Evolutionary conservation across 2,113 vertebrate species (phyloP), one percentile per base, ranked within the genome.

Genomic region (Accipiter virgatus): DNA sequence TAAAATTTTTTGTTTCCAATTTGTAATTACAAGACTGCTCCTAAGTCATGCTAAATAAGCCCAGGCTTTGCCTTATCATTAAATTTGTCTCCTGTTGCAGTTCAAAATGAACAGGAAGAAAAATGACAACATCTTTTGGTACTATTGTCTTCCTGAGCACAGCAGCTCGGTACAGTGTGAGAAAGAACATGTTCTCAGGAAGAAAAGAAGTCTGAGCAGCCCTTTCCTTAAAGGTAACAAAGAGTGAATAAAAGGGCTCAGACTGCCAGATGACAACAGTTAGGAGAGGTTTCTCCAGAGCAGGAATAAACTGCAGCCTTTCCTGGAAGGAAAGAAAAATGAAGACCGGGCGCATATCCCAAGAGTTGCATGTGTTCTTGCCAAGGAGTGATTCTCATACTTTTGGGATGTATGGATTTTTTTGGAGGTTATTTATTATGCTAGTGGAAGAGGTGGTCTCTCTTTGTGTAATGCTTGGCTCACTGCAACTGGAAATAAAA

Each of bases 21-120:
- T 88, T 88, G 67, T 83, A 91, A 92, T 83, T 86, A 81, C 67
- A 84, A 73, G 65, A 81, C 55, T 65, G 16, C 38, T 75, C 59
- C 47, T 61, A 82, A 82, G 66, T 40, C 85, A 79, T 72, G 20
- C 63, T 95, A 92, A 91, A 77, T 58, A 86, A 92, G 23, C 16
- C 73, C n/a, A 53, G 74, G 50, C n/a, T 94, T 84, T 48, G 9
- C 59, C 43, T 82, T 65, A 53, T 84, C 40, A 61, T 72, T 73
- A 87, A 65, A 82, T 93, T 81, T 91, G 7, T 75, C 62, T 75
- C 66, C 74, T 65, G 22, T 62, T 80, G 62, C 36, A 29, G 58
- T 50, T 90, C 38, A 88, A 66, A 96, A 88, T 6, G 19, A 91
- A 50, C 53, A 50, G 12, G 42, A 80, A 82, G 81, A 70, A 75